Evolutionary conservation across 2,888 invertebrate species (phyloP), one percentile per base, ranked within the genome.

Genomic region (Drosophila mimica): DNA sequence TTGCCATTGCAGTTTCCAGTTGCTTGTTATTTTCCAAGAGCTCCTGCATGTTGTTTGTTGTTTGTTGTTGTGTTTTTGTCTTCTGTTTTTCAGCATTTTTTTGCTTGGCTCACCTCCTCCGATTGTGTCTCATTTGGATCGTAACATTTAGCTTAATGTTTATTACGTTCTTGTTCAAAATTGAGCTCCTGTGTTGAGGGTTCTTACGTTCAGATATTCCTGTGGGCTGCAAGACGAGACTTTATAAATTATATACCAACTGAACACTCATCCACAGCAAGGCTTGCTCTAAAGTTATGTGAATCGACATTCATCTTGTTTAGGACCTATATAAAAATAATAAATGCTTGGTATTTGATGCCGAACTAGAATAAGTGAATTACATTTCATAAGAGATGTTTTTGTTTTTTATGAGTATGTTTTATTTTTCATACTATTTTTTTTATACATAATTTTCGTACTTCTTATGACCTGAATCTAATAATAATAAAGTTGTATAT

Each of bases 71-170:
- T 4, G 33, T 31, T 53, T 31, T 48, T 38, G 15, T 15, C 6
- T 43, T 25, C 25, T 46, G 46, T 46, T 46, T 25, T 46, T 46
- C 25, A 25, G 8, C 25, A 34, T 9, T 59, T 59, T 54, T 33
- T 46, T 58, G 34, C 25, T 58, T 74, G 53, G 67, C 61, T 40
- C 63, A 28, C 59, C 72, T 72, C 25, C 49, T 46, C 15, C 49
- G 58, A 71, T 73, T 65, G 65, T 70, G 82, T 88, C 88, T 88
- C 86, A 86, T 80, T 86, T 86, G 82, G 79, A 84, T 88, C 86
- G 76, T 86, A 86, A 88, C 84, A 84, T 81, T 83, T 81, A 76
- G 75, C 70, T 76, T 88, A 81, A 87, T 86, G 84, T 78, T 84
- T 87, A 81, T 79, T 68, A 58, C 40, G 51, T 62, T 77, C 61